These are phyloP conservation scores for Aramus guarauna DNA, from an alignment of 2,113 vertebrate species.

Conservation along the genomic window DNA sequence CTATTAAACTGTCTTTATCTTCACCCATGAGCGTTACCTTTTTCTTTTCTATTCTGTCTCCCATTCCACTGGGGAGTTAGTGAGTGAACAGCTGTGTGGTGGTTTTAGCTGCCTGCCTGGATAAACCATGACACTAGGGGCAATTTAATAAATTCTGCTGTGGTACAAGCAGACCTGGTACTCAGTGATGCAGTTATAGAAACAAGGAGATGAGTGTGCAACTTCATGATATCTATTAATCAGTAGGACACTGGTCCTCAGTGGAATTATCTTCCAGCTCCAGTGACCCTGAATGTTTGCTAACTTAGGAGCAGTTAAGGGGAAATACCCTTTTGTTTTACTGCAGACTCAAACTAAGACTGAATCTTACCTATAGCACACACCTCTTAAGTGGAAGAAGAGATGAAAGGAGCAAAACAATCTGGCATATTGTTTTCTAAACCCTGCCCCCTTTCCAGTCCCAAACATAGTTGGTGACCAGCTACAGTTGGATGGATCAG, in stretches of 20 bases:
- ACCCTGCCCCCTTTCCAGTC: neutral
- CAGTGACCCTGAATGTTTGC: neutral
- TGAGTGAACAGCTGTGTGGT: no score
- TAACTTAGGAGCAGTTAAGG: neutral
- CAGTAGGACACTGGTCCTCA: neutral
- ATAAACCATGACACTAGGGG: no score
- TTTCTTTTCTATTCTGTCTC: no score
- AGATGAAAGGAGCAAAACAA: neutral
- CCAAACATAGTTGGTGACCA: neutral
- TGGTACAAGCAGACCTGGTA: neutral
- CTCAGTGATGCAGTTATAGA: neutral
- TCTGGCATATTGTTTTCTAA: neutral
- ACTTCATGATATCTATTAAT: neutral
- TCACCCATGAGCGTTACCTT: no score
- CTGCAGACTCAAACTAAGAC: neutral
- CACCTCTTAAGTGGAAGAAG: neutral
- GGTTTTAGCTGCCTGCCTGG: no score
- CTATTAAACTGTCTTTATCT: no score
- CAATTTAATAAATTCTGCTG: neutral
- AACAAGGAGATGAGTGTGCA: neutral
- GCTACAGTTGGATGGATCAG: neutral
- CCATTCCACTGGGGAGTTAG: no score
- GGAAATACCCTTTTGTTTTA: neutral
- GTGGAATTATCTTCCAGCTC: neutral
- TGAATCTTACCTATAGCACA: neutral